These are phyloP conservation scores for Syngnathus typhle DNA, from an alignment of 2,113 vertebrate genomes.

Conservation along the genomic window DNA sequence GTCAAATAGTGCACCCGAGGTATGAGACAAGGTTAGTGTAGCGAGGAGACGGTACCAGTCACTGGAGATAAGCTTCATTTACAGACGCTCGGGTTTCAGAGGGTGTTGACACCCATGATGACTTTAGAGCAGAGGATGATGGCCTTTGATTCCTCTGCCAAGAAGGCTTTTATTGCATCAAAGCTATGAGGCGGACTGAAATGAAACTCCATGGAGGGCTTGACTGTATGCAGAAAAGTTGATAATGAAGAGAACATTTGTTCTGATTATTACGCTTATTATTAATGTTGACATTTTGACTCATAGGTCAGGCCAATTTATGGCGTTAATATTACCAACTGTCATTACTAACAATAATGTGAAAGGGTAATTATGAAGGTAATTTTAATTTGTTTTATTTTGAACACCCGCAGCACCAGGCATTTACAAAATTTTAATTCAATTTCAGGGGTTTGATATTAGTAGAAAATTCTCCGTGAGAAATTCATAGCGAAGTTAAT, in stretches of 20 bases:
- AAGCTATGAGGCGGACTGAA: not conserved
- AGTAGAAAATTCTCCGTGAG: no score
- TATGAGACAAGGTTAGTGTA: not conserved
- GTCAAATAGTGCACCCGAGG: not conserved
- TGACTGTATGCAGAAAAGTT: not conserved
- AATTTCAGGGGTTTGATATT: no score
- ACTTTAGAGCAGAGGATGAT: not conserved
- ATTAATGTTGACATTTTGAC: no score
- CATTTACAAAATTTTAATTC: no score
- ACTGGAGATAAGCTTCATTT: not conserved
- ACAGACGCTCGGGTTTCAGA: not conserved
- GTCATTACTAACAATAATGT: not conserved
- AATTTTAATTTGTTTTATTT: not conserved
- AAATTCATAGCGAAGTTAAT: no score
- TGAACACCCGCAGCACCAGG: no score
- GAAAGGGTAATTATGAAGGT: not conserved
- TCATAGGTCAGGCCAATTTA: not conserved
- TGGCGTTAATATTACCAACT: not conserved
- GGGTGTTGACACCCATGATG: not conserved
- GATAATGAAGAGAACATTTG: not conserved
- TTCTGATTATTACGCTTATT: not conserved
- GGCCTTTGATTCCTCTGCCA: not conserved
- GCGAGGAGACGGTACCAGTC: not conserved
- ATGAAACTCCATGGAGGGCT: not conserved
- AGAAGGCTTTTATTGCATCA: not conserved